Conservation (phyloP, 2,797 vertebrate genomes). For the Sebastes baramenuke region DNA sequence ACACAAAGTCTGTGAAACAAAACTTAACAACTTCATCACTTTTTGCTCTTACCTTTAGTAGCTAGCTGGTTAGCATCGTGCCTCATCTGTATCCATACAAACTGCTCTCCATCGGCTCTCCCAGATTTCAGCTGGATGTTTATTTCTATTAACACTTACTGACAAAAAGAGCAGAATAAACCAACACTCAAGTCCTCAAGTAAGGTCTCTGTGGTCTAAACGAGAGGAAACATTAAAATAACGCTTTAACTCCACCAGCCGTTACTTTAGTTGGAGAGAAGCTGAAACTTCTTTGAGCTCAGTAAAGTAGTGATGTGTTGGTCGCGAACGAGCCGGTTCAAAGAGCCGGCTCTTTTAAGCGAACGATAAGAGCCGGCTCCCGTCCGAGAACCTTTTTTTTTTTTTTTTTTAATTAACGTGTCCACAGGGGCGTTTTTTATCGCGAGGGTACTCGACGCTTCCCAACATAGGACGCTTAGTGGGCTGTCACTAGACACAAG, state of each 20-base stretch:
- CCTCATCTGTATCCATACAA: conserved; percentile 62
- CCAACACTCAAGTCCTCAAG: neutral
- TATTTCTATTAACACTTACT: neutral
- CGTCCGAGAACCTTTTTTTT: no score
- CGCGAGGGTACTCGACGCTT: no score
- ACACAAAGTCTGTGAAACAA: neutral
- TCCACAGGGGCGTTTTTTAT: no score
- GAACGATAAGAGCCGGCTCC: no score
- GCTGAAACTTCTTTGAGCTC: neutral
- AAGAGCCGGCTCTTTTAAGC: no score
- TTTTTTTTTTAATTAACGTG: no score
- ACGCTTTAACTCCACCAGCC: neutral
- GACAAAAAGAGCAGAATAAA: neutral
- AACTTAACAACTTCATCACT: neutral
- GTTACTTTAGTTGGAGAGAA: conserved; percentile 12
- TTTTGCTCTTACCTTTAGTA: conserved; percentile 61
- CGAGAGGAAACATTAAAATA: neutral
- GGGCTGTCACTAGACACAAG: no score
- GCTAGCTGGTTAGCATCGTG: conserved; percentile 71
- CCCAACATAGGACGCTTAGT: no score
- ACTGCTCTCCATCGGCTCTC: conserved; percentile 51
- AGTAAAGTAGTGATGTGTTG: neutral
- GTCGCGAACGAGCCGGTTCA: no score
- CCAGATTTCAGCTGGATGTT: conserved; percentile 48
- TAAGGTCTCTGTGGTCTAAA: neutral